Evolutionary conservation across 2,888 invertebrate genomes (phyloP).

Genomic region (Nephrotoma appendiculata): DNA sequence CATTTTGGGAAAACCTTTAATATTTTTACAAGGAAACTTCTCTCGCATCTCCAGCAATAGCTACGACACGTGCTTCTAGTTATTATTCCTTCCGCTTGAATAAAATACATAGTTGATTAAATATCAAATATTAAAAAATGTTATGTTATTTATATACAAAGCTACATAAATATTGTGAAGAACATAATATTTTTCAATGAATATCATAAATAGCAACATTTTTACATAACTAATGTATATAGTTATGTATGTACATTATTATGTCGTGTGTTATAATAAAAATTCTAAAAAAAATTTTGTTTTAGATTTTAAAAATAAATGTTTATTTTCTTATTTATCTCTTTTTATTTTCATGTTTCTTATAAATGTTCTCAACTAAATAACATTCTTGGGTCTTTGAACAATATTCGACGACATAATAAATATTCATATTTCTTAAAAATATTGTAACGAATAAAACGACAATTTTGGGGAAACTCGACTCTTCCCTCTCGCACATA

Average conservation of each 20-base stretch:
- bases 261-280: background rate
- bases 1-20: too few relatives aligned
- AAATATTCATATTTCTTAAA: background rate
- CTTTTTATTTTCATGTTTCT: background rate
- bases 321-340: background rate
- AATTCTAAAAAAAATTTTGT: background rate
- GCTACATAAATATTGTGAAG: background rate
- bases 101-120: background rate
- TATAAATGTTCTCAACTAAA: background rate
- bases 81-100: background rate
- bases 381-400: background rate
- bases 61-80: background rate
- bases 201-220: background rate
- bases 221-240: background rate
- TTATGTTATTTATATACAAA: background rate
- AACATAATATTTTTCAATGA: background rate
- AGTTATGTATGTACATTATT: background rate
- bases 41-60: background rate
- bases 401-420: background rate
- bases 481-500: background rate
- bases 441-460: background rate
- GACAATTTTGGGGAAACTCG: background rate
- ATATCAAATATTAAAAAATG: background rate
- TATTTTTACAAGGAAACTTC: too few relatives aligned
- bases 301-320: background rate